Base-by-base conservation (phyloP, 64 coral and sea anemone species). In the Hydrozoanthus tunicans region DNA sequence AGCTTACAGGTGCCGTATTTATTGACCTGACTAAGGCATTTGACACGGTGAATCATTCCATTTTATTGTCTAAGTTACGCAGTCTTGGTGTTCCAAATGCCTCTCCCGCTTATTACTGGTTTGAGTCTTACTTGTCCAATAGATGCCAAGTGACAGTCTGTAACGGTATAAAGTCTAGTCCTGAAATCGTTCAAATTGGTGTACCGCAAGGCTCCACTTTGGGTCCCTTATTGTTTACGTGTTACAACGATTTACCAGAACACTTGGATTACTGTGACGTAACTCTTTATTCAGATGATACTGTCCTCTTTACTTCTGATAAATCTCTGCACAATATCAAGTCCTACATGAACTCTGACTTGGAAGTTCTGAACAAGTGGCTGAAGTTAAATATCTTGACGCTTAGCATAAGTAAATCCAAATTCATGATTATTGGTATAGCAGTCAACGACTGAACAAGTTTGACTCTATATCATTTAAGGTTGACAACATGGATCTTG, bases 231-330 rank as follows among this genome's bases (percentile, higher is more conserved):
- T 77, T 77, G 74, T 77, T 77, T 77, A 77, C 74, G 74, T 77
- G 13, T 20, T 20, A 20, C 51, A 79, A 79, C 77, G 77, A 79
- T 51, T 79, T 79, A 79, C 77, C 77, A 79, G 77, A 79, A 75
- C 59, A 89, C 86, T 89, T 89, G 70, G 86, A 89, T 58, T 70
- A 89, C 86, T 76, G 86, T 89, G 86, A 89, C 70, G 85, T 89
- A 73, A 73, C 85, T 73, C 85, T 90, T 78, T 90, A 90, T 90
- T 73, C 89, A 90, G 89, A 90, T 79, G 89, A 90, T 90, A 90
- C 89, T 58, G 89, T 90, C 79, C 89, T 90, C 6, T 90, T 90
- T 12, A 90, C 79, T 79, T 90, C 89, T 90, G 76, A 90, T 13
- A 78, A 90, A 62, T 90, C 89, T 90, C 76, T 90, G 89, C 60